Percentiles rank a stretch among this genome's conserved stretches.
phyloP scores from a whole-genome alignment of 2,888 invertebrate genomes.

The Ochropleura leucogaster region DNA sequence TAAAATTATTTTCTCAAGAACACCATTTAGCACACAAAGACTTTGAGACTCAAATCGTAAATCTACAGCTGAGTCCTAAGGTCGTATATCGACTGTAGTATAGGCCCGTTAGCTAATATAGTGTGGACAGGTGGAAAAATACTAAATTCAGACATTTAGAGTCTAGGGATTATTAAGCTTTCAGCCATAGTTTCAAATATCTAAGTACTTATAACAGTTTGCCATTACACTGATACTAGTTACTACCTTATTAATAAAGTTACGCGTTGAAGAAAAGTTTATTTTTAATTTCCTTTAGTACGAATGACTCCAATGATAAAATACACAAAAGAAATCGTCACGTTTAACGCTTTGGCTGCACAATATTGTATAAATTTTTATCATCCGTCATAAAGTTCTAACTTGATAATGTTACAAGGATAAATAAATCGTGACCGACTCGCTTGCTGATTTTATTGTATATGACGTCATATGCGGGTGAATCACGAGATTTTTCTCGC shows the following conservation, averaged over 20 bases:
- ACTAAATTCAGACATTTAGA: too few species aligned
- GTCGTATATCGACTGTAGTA: too few species aligned
- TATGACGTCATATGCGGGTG: slow-evolving; percentile 20
- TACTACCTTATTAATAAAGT: too few species aligned
- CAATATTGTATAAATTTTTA: slow-evolving; percentile 9
- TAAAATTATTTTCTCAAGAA: slow-evolving; percentile 33
- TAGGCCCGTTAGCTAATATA: too few species aligned
- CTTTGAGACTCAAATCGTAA: slow-evolving; percentile 8
- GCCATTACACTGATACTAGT: too few species aligned
- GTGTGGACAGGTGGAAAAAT: too few species aligned
- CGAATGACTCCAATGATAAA: background rate
- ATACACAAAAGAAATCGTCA: slow-evolving; percentile 23
- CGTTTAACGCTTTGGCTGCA: slow-evolving; percentile 12
- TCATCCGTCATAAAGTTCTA: slow-evolving; percentile 18
- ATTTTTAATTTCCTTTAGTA: background rate
- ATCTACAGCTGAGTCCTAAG: background rate
- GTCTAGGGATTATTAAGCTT: too few species aligned
- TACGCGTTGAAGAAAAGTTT: background rate
- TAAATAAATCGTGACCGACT: slow-evolving; percentile 44
- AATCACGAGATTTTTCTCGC: slow-evolving; percentile 7
- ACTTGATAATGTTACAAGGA: slow-evolving; percentile 49
- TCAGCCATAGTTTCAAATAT: too few species aligned
- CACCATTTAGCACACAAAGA: background rate
- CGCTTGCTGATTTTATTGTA: slow-evolving; percentile 35
- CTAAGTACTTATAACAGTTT: too few species aligned